A percentile compares a stretch with the other conserved stretches of the same genome.
Evolutionary conservation across 2,888 invertebrate species (phyloP).

Genomic region (Drosophila mettleri): DNA sequence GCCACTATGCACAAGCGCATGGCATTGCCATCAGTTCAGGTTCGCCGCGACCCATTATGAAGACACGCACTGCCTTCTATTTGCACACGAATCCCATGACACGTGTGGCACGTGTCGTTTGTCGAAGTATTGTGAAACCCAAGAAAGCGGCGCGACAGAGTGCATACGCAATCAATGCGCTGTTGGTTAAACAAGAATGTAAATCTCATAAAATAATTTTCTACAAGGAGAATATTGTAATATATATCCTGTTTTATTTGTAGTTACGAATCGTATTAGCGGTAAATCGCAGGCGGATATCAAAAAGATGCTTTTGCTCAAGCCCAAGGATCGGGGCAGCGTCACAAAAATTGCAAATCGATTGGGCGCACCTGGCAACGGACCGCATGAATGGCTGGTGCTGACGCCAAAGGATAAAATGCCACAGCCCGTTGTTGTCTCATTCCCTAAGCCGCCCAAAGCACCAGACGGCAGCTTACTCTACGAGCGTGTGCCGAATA

Average conservation of each 20-base stretch:
- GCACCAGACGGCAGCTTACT: slow-evolving; percentile 94
- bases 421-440: slow-evolving; percentile 92
- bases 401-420: slow-evolving; percentile 87
- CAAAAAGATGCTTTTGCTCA: slow-evolving; percentile 86
- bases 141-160: slow-evolving; percentile 96
- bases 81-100: slow-evolving; percentile 96
- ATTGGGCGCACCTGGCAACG: slow-evolving; percentile 88
- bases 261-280: slow-evolving; percentile 87
- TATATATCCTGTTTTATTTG: slow-evolving; percentile 11
- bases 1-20: slow-evolving; percentile 97
- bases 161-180: slow-evolving; percentile 90
- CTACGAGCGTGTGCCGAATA: slow-evolving; percentile 94
- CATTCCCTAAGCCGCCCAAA: slow-evolving; percentile 96
- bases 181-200: slow-evolving; percentile 95
- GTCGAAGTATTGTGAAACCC: slow-evolving; percentile 92
- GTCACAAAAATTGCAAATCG: slow-evolving; percentile 90
- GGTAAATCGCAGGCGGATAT: slow-evolving; percentile 86
- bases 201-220: slow-evolving; percentile 78
- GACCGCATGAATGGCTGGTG: slow-evolving; percentile 86
- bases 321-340: slow-evolving; percentile 87
- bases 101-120: slow-evolving; percentile 94
- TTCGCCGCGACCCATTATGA: slow-evolving; percentile 97
- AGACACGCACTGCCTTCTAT: slow-evolving; percentile 98
- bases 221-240: not conserved
- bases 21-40: slow-evolving; percentile 89